Conservation (phyloP, 2,113 vertebrate genomes). For the Amblyornis subalaris region DNA sequence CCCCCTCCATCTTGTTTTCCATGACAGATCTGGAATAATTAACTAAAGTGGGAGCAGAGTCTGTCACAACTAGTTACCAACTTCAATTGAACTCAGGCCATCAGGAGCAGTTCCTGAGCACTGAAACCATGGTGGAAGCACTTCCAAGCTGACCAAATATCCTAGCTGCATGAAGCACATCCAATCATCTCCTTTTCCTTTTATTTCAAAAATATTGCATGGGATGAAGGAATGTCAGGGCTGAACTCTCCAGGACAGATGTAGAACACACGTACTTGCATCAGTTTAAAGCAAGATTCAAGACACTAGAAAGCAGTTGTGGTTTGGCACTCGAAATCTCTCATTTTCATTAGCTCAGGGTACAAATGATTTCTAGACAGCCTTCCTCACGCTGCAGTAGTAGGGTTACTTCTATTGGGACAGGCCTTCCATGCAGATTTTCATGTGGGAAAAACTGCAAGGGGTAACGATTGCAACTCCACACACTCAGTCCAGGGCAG, state of each 20-base stretch:
- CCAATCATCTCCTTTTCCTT: constrained; percentile 33
- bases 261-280: constrained; percentile 68
- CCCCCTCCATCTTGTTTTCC: not conserved
- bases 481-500: not conserved
- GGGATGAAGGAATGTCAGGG: constrained; percentile 64
- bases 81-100: constrained; percentile 48
- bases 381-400: not conserved
- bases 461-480: not conserved
- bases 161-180: constrained; percentile 59
- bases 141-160: constrained; percentile 57
- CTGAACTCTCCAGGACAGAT: constrained; percentile 59
- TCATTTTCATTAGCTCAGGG: constrained; percentile 47
- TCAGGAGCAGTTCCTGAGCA: not conserved
- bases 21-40: constrained; percentile 1
- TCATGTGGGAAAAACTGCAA: not conserved
- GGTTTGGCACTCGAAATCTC: constrained; percentile 50
- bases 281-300: constrained; percentile 57
- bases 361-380: constrained; percentile 47
- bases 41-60: constrained; percentile 10
- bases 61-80: constrained; percentile 31
- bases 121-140: constrained; percentile 3
- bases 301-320: constrained; percentile 52
- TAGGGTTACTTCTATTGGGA: not conserved
- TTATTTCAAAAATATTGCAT: constrained; percentile 67
- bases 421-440: not conserved